Conservation (phyloP, 64 coral and sea anemone species). For the Acropora tenuis region DNA sequence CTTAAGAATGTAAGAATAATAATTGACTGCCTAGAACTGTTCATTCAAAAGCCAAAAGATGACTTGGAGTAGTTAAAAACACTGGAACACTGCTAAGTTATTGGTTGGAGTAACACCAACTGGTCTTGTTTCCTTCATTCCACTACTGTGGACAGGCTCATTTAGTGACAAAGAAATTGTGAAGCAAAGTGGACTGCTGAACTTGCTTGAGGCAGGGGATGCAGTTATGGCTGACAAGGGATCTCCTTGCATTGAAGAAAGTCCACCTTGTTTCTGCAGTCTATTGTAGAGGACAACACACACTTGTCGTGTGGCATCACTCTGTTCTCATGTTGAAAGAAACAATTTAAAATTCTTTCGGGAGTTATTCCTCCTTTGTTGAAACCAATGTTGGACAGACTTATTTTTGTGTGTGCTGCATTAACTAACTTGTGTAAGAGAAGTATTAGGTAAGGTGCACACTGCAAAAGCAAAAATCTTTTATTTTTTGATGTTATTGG, state of each 20-base stretch:
- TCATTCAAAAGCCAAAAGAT: too few species aligned
- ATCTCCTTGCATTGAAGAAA: slow-evolving; percentile 79
- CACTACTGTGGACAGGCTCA: slow-evolving; percentile 27
- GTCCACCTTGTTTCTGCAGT: neutral
- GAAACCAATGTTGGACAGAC: slow-evolving; percentile 75
- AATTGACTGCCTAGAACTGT: too few species aligned
- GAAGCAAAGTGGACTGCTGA: slow-evolving; percentile 48
- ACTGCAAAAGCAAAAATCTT: neutral
- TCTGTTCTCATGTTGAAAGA: slow-evolving; percentile 79
- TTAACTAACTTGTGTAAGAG: neutral
- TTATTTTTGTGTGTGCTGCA: slow-evolving; percentile 60
- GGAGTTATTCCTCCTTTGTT: neutral
- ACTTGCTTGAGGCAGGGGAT: slow-evolving; percentile 63
- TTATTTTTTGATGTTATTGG: too few species aligned
- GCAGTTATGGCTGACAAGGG: slow-evolving; percentile 30
- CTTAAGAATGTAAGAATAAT: too few species aligned
- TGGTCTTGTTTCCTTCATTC: slow-evolving; percentile 51
- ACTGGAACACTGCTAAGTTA: slow-evolving; percentile 46
- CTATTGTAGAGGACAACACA: slow-evolving; percentile 61
- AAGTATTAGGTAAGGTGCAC: slow-evolving; percentile 45
- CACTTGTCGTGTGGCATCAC: slow-evolving; percentile 64
- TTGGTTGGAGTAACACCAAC: neutral
- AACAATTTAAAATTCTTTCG: slow-evolving; percentile 63
- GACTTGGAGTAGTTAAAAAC: too few species aligned
- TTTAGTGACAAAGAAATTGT: slow-evolving; percentile 79